A percentile compares a stretch with the other conserved stretches of the same genome.
These are phyloP conservation scores for Montipora capitata DNA, from an alignment of 92 coral and sea anemone genomes.

Conservation along the genomic window DNA sequence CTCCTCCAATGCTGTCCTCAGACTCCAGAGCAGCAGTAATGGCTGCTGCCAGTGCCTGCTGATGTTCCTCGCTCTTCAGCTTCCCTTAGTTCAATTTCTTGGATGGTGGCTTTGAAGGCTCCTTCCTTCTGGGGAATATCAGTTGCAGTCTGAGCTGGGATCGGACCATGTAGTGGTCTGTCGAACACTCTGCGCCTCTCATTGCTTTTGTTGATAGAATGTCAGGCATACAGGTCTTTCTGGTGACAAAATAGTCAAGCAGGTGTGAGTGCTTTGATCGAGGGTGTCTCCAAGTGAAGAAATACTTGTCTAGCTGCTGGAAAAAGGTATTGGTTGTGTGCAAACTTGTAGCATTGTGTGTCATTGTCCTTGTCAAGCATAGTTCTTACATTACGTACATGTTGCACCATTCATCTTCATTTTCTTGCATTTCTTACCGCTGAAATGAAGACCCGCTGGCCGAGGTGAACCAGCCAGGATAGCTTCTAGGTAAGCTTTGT, in stretches of 20 bases:
- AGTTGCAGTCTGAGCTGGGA: not conserved
- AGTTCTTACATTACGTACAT: not conserved
- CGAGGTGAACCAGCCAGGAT: not conserved
- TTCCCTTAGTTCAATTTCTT: not conserved
- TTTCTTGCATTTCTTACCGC: not conserved
- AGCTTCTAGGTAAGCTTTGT: not conserved
- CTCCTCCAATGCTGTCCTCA: not conserved
- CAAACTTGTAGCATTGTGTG: not conserved
- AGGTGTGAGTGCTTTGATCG: too few species aligned
- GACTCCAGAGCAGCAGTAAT: not conserved
- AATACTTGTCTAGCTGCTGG: too few species aligned
- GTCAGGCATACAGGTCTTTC: not conserved
- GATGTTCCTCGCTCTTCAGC: not conserved
- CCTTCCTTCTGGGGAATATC: too few species aligned
- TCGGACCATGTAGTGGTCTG: not conserved
- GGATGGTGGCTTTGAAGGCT: not conserved
- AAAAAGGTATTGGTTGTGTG: not conserved
- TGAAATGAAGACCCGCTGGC: not conserved
- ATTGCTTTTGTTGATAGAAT: not conserved
- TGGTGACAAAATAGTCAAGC: too few species aligned
- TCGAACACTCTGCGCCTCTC: not conserved
- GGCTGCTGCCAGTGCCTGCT: not conserved
- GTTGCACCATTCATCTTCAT: not conserved
- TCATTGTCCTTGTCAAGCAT: not conserved
- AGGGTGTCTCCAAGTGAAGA: too few species aligned